Percentiles rank a stretch among this genome's conserved stretches.
Evolutionary conservation across 2,797 vertebrate species (phyloP).

Genomic region (Clamator glandarius): DNA sequence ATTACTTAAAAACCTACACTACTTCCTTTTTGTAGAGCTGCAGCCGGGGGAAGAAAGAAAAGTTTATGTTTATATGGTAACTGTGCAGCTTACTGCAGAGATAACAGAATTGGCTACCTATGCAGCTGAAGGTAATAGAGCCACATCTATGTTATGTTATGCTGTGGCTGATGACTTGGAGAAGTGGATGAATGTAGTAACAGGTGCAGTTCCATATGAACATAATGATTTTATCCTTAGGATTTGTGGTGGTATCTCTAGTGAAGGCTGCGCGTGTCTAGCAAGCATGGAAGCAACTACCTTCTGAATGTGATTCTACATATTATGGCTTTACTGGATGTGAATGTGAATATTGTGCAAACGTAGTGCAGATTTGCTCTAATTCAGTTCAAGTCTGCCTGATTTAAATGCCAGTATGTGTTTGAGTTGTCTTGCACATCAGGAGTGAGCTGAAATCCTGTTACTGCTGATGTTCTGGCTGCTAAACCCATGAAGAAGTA

Average conservation of each 20-base stretch:
- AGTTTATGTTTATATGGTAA: neutral
- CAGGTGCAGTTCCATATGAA: neutral
- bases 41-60: neutral
- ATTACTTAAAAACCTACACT: neutral
- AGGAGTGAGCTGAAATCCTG: neutral
- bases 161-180: neutral
- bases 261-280: neutral
- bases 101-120: neutral
- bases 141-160: neutral
- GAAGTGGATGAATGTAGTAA: neutral
- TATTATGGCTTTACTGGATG: neutral
- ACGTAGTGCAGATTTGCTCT: neutral
- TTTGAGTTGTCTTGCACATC: neutral
- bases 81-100: neutral
- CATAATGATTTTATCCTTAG: neutral
- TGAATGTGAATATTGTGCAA: neutral
- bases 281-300: neutral
- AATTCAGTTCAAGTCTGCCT: neutral
- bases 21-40: neutral
- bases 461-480: neutral
- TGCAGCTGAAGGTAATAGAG: neutral
- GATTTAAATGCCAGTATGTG: neutral
- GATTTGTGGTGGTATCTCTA: neutral
- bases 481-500: neutral
- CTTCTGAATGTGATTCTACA: neutral